Evolutionary conservation across 2,888 invertebrate genomes (phyloP), one percentile per base, ranked within the genome.

Genomic region (Dioctria linearis): DNA sequence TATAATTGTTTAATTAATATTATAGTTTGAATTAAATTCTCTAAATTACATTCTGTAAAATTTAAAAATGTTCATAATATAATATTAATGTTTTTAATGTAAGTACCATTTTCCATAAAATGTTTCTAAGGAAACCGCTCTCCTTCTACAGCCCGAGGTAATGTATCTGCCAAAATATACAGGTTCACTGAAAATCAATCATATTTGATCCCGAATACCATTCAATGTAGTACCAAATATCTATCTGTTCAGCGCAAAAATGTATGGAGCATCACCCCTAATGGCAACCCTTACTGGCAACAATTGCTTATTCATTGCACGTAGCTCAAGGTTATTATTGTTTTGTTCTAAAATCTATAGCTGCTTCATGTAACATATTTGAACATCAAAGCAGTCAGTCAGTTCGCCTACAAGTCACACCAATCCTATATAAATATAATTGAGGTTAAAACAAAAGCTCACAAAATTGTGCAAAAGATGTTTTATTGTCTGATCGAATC

Each of bases 291-390:
- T 76, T 63, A 76, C 63, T 76, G 63, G 76, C 39, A 37, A 46
- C 39, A 37, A 46, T 76, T 63, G 25, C 39, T 76, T 61, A 76
- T 76, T 76, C 76, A 46, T 63, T 76, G 61, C 76, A 76, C 76
- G 76, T 76, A 76, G 37, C 46, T 57, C 46, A n/a, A 25, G 76
- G 76, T 76, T 76, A 76, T 76, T 76, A 63, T 76, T 49, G 63
- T 63, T 76, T 76, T 75, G 73, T 76, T 76, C 76, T 42, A 63
- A 63, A 76, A 76, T 76, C 63, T 76, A 76, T 76, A 49, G 76
- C 61, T 37, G 13, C 37, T 54, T 46, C 76, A 63, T 76, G 76
- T 46, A 46, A 76, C 49, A 76, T 76, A 46, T 49, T 46, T 25
- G 76, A 76, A 76, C 63, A 76, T 76, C 76, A 76, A 76, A 76